Base-by-base conservation (phyloP, 92 coral and sea anemone species). In the Heteractis magnifica region DNA sequence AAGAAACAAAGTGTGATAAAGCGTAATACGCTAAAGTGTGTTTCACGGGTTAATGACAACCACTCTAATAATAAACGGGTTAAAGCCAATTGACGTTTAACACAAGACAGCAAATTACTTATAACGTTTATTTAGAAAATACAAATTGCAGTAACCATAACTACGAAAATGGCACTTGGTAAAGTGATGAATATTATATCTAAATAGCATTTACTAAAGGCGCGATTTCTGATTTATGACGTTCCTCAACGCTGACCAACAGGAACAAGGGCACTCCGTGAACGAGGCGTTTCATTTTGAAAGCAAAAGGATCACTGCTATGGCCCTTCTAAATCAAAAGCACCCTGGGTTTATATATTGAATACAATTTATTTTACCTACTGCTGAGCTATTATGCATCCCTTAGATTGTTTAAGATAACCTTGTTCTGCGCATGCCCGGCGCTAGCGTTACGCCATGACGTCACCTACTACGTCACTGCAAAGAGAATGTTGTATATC, bases 111-210 rank as follows among this genome's bases (percentile, higher is more conserved):
- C 6, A n/a, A n/a, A 0, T 62, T 62, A 23, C 20, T 62, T 62
- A 68, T 8, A 68, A 13, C 13, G 23, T 68, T 68, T 68, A 68
- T 68, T 68, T 68, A 68, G 73, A 68, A 68, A 68, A 68, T 68
- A 68, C 73, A 68, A 20, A 68, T 21, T 23, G 20, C 14, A 13
- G 70, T 62, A 23, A 62, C 70, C 34, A 21, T 48, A 68, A 68
- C 73, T 68, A 68, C 73, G 26, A 68, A 68, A 62, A 18, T 18
- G 70, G 18, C 8, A 68, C 73, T 20, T 68, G 44, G 21, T 14
- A 12, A 8, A 53, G 11, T 68, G 73, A 68, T 68, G 48, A 68
- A 21, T 20, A 20, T 68, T 9, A 68, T 68, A 65, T 68, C 44
- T 68, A 68, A 0, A 23, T 20, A 68, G 16, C 44, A 3, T 65